A percentile compares a stretch with the other conserved stretches of the same genome.
These are phyloP conservation scores for Oriolus oriolus DNA, from an alignment of 2,113 vertebrate species.

Conservation along the genomic window DNA sequence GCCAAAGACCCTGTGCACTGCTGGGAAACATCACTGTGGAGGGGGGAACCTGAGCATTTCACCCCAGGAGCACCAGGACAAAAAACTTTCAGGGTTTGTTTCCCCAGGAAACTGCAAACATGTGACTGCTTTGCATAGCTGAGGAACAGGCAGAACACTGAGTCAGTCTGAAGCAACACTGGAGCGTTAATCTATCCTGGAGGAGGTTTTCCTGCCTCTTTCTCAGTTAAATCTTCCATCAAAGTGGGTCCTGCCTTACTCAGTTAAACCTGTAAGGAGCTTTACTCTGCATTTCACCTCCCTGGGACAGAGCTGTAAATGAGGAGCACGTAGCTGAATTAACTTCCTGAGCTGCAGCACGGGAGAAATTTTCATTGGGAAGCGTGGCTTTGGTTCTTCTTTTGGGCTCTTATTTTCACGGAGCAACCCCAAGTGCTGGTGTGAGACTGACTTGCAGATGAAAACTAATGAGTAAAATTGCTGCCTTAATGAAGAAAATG, in stretches of 20 bases:
- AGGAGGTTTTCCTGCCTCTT: neutral
- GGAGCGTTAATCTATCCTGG: neutral
- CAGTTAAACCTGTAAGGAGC: constrained; percentile 51
- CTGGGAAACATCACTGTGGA: neutral
- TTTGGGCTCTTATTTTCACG: neutral
- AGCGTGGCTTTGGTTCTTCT: neutral
- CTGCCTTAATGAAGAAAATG: neutral
- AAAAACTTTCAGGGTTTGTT: neutral
- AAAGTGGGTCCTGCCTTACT: constrained; percentile 29
- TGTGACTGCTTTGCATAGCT: neutral
- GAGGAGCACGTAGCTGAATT: constrained; percentile 14
- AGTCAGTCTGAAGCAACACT: neutral
- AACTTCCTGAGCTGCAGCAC: neutral
- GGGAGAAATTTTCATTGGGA: neutral
- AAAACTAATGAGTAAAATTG: neutral
- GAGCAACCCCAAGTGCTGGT: neutral
- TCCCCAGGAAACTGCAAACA: neutral
- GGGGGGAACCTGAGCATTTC: neutral
- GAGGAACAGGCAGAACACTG: neutral
- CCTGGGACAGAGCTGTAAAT: constrained; percentile 17
- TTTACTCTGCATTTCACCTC: constrained; percentile 33
- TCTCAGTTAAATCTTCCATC: constrained; percentile 46
- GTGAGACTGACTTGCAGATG: neutral
- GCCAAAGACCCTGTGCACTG: neutral
- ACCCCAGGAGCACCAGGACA: neutral